Evolutionary conservation across 2,113 vertebrate species (phyloP).

Genomic region (Anas platyrhynchos): DNA sequence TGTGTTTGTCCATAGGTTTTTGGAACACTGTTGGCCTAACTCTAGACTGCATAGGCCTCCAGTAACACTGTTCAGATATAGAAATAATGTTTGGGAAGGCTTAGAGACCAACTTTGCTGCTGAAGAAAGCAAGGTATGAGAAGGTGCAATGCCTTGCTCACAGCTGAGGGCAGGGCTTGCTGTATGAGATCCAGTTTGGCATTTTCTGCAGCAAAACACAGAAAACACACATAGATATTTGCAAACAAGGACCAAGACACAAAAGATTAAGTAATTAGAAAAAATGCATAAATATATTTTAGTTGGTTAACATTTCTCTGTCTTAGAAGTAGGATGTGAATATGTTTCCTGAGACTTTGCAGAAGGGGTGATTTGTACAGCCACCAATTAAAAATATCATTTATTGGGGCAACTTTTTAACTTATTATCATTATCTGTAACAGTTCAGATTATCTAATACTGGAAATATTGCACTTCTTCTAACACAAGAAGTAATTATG

Average conservation of each 20-base stretch:
- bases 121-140: not conserved
- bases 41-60: not conserved
- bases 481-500: not conserved
- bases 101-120: not conserved
- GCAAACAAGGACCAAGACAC: not conserved
- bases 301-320: not conserved
- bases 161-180: not conserved
- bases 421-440: fast-evolving
- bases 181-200: not conserved
- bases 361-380: not conserved
- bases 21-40: not conserved
- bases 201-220: not conserved
- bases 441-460: not conserved
- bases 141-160: not conserved
- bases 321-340: not conserved
- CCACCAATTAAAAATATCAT: not conserved
- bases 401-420: not conserved
- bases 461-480: not conserved
- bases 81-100: not conserved
- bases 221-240: not conserved
- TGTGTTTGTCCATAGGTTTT: not conserved
- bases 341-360: not conserved
- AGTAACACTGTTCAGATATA: not conserved
- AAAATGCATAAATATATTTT: not conserved
- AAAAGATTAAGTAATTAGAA: not conserved